Conservation (phyloP, 1,140 invertebrate species). For the Drosophila simulans region DNA sequence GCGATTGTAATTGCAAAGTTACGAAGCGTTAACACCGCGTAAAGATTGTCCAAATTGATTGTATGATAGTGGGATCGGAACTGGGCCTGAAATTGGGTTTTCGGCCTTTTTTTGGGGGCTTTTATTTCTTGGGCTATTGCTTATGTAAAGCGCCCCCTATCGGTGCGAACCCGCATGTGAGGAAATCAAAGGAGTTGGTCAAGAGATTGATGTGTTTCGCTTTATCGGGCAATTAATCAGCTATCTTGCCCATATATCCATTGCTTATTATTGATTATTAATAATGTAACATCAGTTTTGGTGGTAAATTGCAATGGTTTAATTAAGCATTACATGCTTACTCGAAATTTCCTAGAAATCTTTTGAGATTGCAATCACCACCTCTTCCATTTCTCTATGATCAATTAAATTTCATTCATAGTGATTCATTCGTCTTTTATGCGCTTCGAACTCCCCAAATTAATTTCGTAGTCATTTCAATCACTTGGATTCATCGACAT, state of each 20-base stretch:
- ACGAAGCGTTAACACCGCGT: conserved; percentile 76
- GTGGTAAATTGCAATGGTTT: no score
- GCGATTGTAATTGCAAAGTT: conserved; percentile 59
- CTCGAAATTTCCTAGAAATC: neutral
- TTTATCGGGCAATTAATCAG: conserved; percentile 50
- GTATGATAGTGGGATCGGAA: conserved; percentile 16
- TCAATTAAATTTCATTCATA: neutral
- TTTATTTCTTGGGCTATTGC: neutral
- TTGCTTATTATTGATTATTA: neutral
- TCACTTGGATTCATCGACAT: conserved; percentile 15
- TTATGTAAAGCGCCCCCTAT: conserved; percentile 7
- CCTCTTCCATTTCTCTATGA: neutral
- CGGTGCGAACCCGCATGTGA: neutral
- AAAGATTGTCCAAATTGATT: conserved; percentile 70
- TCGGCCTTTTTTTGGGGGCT: neutral
- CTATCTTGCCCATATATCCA: neutral
- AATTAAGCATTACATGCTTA: no score
- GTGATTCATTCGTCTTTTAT: neutral
- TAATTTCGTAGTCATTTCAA: conserved; percentile 4
- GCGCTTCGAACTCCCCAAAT: neutral
- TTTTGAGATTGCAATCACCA: neutral
- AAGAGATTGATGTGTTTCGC: conserved; percentile 41
- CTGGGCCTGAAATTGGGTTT: conserved; percentile 22
- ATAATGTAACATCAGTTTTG: neutral
- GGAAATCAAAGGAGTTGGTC: conserved; percentile 15